phyloP scores from a whole-genome alignment of 2,113 vertebrate species.

The Tichodroma muraria region DNA sequence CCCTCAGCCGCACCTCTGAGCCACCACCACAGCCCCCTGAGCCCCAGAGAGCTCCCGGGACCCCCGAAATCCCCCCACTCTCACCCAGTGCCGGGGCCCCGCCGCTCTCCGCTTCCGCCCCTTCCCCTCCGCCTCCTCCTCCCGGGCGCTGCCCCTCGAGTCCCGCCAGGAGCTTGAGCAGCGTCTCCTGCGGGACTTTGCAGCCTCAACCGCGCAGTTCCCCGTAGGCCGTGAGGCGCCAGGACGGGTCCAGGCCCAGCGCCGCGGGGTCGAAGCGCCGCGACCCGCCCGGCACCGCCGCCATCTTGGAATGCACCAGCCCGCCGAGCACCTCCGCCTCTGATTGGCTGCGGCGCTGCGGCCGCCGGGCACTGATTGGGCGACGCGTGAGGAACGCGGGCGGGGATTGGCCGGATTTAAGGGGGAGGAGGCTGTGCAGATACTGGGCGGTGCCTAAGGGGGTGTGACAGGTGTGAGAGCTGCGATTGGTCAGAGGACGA shows the following conservation, averaged over 20 bases:
- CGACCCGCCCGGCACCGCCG: neutral
- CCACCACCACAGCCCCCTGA: too few species aligned
- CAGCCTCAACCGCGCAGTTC: neutral
- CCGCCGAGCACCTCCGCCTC: neutral
- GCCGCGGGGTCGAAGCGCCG: neutral
- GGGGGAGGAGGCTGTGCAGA: neutral
- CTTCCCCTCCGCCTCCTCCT: neutral
- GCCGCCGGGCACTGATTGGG: neutral
- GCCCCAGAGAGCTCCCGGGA: too few species aligned
- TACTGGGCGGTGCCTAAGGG: neutral
- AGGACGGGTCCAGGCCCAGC: neutral
- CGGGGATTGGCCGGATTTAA: neutral
- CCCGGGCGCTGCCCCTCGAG: neutral
- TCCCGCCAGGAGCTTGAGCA: neutral
- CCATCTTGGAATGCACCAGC: neutral
- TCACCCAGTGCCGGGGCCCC: neutral
- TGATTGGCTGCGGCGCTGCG: neutral
- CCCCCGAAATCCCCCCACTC: neutral
- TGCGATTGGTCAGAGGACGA: fast-evolving
- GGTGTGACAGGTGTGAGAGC: neutral
- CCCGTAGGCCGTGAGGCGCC: neutral
- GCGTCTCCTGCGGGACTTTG: neutral
- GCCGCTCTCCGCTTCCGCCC: neutral
- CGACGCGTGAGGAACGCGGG: neutral
- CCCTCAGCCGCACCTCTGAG: neutral